Evolutionary conservation across 2,888 invertebrate species (phyloP).

Genomic region (Anthophora plumipes): DNA sequence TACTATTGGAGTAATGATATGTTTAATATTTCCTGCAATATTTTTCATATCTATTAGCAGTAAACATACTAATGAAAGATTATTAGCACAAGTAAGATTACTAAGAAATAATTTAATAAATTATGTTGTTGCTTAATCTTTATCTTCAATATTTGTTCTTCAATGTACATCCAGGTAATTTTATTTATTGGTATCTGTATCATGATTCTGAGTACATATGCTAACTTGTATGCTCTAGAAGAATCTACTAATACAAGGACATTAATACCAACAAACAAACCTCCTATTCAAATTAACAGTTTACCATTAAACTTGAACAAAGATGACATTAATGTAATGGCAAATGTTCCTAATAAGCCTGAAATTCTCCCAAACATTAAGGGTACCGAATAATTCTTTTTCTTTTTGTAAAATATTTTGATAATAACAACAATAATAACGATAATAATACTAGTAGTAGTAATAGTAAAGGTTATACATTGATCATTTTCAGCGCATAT

Average conservation of each 20-base stretch:
- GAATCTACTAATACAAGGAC: conserved; percentile 84
- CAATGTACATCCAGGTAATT: conserved; percentile 86
- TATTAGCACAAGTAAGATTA: conserved; percentile 90
- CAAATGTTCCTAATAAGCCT: conserved; percentile 58
- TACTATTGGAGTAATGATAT: conserved; percentile 97
- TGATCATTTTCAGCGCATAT: conserved; percentile 63
- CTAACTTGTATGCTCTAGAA: conserved; percentile 92
- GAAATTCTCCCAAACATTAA: conserved; percentile 65
- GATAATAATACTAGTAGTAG: not conserved
- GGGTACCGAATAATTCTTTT: conserved; percentile 61
- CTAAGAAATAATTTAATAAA: not conserved
- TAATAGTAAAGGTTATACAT: not conserved
- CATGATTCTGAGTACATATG: conserved; percentile 95
- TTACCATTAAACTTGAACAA: conserved; percentile 76
- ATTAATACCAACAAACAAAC: conserved; percentile 73
- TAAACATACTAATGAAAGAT: conserved; percentile 93
- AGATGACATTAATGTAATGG: conserved; percentile 69
- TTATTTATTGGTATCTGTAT: conserved; percentile 93
- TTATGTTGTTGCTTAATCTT: not conserved
- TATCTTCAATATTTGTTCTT: conserved; percentile 6
- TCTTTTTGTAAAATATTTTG: not conserved
- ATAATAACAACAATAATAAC: not conserved
- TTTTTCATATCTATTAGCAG: conserved; percentile 94
- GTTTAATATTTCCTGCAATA: conserved; percentile 96
- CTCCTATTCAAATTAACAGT: conserved; percentile 78